Base-by-base conservation (phyloP, 2,888 invertebrate species). In the Sphecodes monilicornis region DNA sequence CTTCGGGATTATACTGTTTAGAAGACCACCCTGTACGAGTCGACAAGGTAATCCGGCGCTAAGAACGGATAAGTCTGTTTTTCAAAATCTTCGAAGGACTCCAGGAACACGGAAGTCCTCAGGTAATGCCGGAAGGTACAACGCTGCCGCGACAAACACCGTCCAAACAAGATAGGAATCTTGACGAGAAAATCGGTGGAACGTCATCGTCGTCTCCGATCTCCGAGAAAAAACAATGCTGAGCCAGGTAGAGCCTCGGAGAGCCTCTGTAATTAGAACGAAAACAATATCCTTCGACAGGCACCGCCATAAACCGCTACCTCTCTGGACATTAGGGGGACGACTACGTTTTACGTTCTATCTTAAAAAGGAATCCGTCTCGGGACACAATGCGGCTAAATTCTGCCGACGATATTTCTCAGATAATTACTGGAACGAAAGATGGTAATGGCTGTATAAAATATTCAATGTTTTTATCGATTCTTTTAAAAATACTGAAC, bases 51-150 rank as follows among this genome's bases (percentile, higher is more conserved):
- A 66, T n/a, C 66, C 36, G 11, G 36, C 22, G n/a, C 36, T 66
- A 66, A 66, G 66, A 66, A 36, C n/a, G 66, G 66, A 66, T 66
- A 66, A 66, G 39, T 39, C 66, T 36, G 66, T 66, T 66, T 66
- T 39, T 32, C 18, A 32, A 71, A 43, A 71, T 46, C 43, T 22
- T 22, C 11, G 22, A 32, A 46, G 2, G 70, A 18, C 18, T 70
- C 29, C 18, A 43, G 70, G 29, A 22, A 71, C 43, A 18, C 70
- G 69, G 69, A 70, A 70, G 69, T 43, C 43, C 29, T 26, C 41
- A 41, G 43, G 41, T 70, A 41, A 39, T 26, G 16, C 41, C 43
- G 43, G 26, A 43, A 70, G 41, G 69, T 29, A 43, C 39, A 70
- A 46, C 46, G 22, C 22, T 6, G 46, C 0, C 39, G 66, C 39